A percentile compares a stretch with the other conserved stretches of the same genome.
Evolutionary conservation across 2,113 vertebrate genomes (phyloP).

Genomic region (Oncorhynchus clarkii): DNA sequence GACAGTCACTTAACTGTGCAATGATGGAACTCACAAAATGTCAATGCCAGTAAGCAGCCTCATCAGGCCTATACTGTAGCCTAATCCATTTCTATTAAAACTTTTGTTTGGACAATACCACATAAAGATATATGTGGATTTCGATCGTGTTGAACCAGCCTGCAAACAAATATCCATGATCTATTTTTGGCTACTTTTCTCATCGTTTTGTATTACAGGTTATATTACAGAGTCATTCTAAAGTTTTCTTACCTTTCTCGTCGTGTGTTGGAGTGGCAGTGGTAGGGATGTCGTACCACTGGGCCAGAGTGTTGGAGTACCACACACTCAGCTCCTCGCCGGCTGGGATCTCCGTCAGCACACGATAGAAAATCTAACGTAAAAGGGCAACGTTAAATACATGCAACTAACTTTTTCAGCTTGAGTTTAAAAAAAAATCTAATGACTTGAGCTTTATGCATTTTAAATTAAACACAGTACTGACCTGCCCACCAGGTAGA

Average conservation of each 20-base stretch:
- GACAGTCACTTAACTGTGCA: conserved; percentile 43
- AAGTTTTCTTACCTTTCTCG: conserved; percentile 86
- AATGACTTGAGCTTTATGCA: neutral
- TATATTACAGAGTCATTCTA: neutral
- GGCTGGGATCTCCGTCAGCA: conserved; percentile 86
- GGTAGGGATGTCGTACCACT: conserved; percentile 93
- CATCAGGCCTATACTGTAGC: neutral
- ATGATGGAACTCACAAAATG: conserved; percentile 34
- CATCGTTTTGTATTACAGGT: neutral
- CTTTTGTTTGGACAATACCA: neutral
- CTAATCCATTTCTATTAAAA: neutral
- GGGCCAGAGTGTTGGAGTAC: conserved; percentile 92
- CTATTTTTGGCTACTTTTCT: too few relatives aligned
- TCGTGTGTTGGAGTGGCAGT: conserved; percentile 97
- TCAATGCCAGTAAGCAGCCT: conserved; percentile 30
- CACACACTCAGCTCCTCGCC: conserved; percentile 95
- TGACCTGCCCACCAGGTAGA: conserved; percentile 95
- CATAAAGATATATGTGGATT: neutral
- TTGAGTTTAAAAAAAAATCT: too few relatives aligned
- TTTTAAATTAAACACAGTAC: neutral
- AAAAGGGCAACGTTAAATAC: neutral
- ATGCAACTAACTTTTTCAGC: neutral
- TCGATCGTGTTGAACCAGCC: too few relatives aligned
- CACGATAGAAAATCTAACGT: conserved; percentile 89
- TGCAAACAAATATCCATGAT: neutral